A percentile compares a stretch with the other conserved stretches of the same genome.
These are phyloP conservation scores for Scelioninae gen. 1 DNA, from an alignment of 2,888 invertebrate genomes.

Conservation along the genomic window DNA sequence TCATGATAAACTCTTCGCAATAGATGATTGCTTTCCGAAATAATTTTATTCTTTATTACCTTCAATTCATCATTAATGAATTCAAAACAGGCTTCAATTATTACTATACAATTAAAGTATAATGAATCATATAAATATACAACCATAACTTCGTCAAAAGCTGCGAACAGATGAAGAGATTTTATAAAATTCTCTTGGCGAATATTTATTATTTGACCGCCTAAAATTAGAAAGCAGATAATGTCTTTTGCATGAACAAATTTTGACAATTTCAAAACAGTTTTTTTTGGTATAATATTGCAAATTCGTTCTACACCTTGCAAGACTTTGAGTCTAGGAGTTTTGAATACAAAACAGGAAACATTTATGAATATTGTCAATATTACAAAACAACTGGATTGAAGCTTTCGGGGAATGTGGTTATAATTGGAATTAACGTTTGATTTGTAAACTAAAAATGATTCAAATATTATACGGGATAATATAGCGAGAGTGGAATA, in stretches of 20 bases:
- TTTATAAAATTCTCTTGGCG: neutral
- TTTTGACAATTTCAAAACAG: slow-evolving; percentile 67
- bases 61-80: slow-evolving; percentile 73
- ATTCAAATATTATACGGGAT: neutral
- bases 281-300: slow-evolving; percentile 59
- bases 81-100: slow-evolving; percentile 73
- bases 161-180: slow-evolving; percentile 12
- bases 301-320: slow-evolving; percentile 69
- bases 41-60: slow-evolving; percentile 69
- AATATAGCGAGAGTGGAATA: slow-evolving; percentile 61
- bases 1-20: slow-evolving; percentile 78
- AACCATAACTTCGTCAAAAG: slow-evolving; percentile 69
- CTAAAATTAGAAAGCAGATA: slow-evolving; percentile 72
- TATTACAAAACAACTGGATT: slow-evolving; percentile 64
- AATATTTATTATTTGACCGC: slow-evolving; percentile 70
- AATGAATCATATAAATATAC: slow-evolving; percentile 74
- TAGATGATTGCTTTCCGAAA: slow-evolving; percentile 74
- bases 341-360: slow-evolving; percentile 59
- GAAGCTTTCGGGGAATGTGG: slow-evolving; percentile 45
- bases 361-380: slow-evolving; percentile 69
- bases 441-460: neutral
- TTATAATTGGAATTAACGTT: neutral
- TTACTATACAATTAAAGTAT: slow-evolving; percentile 74
- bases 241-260: slow-evolving; percentile 74
- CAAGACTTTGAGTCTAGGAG: slow-evolving; percentile 69